These are phyloP conservation scores for Lycaena phlaeas DNA, from an alignment of 2,888 invertebrate genomes.

Conservation along the genomic window DNA sequence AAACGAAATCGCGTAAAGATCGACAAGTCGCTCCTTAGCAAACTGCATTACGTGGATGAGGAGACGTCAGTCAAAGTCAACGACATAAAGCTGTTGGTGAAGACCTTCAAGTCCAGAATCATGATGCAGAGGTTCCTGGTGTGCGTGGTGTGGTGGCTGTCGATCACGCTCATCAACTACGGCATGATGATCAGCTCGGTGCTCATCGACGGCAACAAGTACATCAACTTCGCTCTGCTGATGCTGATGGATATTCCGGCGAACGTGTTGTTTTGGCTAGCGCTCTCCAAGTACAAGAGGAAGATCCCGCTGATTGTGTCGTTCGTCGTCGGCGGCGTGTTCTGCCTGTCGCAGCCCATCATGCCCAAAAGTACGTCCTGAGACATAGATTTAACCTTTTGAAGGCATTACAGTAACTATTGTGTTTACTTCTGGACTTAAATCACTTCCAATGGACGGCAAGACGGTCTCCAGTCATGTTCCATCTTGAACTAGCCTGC, in stretches of 20 bases:
- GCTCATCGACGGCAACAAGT: constrained; percentile 58
- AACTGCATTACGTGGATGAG: constrained; percentile 43
- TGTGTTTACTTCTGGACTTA: too few species aligned
- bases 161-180: constrained; percentile 61
- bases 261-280: constrained; percentile 58
- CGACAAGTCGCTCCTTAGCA: constrained; percentile 36
- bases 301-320: constrained; percentile 46
- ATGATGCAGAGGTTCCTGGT: constrained; percentile 58
- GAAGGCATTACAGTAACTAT: not conserved
- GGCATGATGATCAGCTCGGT: constrained; percentile 67
- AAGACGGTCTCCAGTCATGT: too few species aligned
- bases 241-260: constrained; percentile 63
- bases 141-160: constrained; percentile 64
- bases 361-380: constrained; percentile 44
- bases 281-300: constrained; percentile 48
- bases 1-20: constrained; percentile 42
- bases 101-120: constrained; percentile 52
- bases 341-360: constrained; percentile 55
- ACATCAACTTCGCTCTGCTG: constrained; percentile 54
- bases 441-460: too few species aligned
- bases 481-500: too few species aligned
- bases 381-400: too few species aligned
- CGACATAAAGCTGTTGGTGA: constrained; percentile 42
- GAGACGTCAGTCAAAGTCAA: constrained; percentile 31
- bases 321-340: constrained; percentile 50